Evolutionary conservation across 2,888 invertebrate species (phyloP).

Genomic region (Hanleya hanleyi): DNA sequence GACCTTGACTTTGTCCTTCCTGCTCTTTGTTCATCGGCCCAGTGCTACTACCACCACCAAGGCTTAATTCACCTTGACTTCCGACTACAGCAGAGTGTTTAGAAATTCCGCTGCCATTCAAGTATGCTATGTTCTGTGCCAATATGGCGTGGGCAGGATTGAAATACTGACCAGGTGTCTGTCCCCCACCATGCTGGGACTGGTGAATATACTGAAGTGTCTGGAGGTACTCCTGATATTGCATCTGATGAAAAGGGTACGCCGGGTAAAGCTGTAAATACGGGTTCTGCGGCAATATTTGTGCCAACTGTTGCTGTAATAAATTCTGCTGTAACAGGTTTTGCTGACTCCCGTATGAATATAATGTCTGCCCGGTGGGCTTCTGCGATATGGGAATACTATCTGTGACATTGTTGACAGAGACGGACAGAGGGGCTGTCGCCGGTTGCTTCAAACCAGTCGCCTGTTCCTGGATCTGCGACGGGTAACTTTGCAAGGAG

Average conservation of each 20-base stretch:
- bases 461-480: not conserved
- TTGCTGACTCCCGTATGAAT: constrained; percentile 3
- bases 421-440: not conserved
- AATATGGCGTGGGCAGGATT: not conserved
- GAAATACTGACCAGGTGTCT: not conserved
- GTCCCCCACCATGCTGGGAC: too few species aligned
- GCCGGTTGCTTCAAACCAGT: constrained; percentile 7
- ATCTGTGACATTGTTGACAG: not conserved
- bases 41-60: not conserved
- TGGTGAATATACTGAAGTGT: not conserved
- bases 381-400: not conserved
- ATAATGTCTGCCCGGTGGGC: not conserved
- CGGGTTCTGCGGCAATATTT: not conserved
- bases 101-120: too few species aligned
- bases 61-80: not conserved
- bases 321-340: not conserved
- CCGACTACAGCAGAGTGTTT: not conserved
- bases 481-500: not conserved
- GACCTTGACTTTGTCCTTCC: not conserved
- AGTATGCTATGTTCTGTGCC: not conserved
- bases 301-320: not conserved
- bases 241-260: not conserved
- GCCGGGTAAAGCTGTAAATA: not conserved
- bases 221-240: not conserved
- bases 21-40: not conserved